These are phyloP conservation scores for Phalloptychus januarius DNA, from an alignment of 2,797 vertebrate genomes.

Conservation along the genomic window DNA sequence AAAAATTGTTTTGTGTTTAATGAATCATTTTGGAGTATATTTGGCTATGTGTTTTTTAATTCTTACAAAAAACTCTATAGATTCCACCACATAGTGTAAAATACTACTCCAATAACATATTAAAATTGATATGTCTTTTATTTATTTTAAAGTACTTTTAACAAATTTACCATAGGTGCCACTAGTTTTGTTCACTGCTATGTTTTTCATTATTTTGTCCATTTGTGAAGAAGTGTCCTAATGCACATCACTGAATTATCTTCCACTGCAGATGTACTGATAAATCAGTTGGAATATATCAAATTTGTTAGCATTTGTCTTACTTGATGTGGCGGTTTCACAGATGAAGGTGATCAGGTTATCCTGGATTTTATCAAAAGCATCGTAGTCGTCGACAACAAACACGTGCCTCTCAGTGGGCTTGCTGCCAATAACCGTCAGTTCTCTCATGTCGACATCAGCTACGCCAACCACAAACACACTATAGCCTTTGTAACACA, in stretches of 20 bases:
- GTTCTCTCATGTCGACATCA: conserved; percentile 91
- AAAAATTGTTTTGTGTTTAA: not conserved
- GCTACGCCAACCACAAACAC: conserved; percentile 97
- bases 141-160: not conserved
- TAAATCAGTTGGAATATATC: not conserved
- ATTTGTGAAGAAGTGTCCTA: not conserved
- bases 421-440: conserved; percentile 94
- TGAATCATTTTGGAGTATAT: no score
- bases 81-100: no score
- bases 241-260: not conserved
- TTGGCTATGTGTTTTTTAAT: no score
- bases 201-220: not conserved
- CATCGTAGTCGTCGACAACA: conserved; percentile 96
- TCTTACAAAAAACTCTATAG: no score
- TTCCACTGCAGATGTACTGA: conserved; percentile 25
- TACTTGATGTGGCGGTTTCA: conserved; percentile 99
- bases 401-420: conserved; percentile 96
- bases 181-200: not conserved
- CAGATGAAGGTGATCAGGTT: conserved; percentile 99
- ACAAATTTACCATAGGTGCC: not conserved
- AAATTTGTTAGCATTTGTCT: conserved; percentile 47
- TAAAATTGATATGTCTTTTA: not conserved
- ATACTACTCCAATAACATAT: no score
- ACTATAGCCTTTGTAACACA: conserved; percentile 87
- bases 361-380: conserved; percentile 97